These are phyloP conservation scores for Eupithecia subfuscata DNA, from an alignment of 2,888 invertebrate species.

Conservation along the genomic window DNA sequence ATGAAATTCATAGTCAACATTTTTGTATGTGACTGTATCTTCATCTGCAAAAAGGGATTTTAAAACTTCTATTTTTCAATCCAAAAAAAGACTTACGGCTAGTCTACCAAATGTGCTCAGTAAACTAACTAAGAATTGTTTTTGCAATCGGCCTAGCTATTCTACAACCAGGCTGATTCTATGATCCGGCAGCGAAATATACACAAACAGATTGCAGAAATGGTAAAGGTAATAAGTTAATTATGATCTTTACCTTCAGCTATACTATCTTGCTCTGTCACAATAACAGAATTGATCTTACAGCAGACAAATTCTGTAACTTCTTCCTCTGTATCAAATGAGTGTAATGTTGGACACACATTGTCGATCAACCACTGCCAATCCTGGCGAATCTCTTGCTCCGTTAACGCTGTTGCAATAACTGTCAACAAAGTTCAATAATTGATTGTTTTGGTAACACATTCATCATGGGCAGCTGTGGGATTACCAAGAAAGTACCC, in stretches of 20 bases:
- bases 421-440: conserved; percentile 80
- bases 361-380: conserved; percentile 98
- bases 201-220: background rate
- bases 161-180: no score
- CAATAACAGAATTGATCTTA: conserved; percentile 97
- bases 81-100: background rate
- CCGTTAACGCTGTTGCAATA: conserved; percentile 94
- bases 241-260: conserved; percentile 71
- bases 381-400: conserved; percentile 93
- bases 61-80: background rate
- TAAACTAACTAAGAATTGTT: no score
- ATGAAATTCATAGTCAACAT: conserved; percentile 92
- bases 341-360: conserved; percentile 92
- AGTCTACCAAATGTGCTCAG: no score
- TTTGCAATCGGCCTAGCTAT: no score
- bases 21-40: conserved; percentile 91
- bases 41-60: conserved; percentile 86
- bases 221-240: background rate
- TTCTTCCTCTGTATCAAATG: conserved; percentile 97
- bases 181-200: background rate
- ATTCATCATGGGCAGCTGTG: background rate
- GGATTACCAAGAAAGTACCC: background rate
- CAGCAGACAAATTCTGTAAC: conserved; percentile 97
- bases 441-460: background rate
- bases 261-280: conserved; percentile 87